phyloP scores from a whole-genome alignment of 2,113 vertebrate genomes.

The Callaeas wilsoni region DNA sequence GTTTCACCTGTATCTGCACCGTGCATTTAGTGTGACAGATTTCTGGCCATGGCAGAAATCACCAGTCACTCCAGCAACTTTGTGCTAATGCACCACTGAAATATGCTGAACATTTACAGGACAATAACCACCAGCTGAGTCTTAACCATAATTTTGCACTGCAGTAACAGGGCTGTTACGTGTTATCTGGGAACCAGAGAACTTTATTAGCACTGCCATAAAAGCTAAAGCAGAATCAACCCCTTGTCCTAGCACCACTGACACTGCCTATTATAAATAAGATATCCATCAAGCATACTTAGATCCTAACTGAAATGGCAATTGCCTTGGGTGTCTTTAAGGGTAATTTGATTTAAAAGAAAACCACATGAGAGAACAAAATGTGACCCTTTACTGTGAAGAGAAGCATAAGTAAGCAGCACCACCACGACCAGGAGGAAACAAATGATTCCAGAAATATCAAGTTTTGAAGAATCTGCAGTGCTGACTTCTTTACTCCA shows the following conservation, averaged over 20 bases:
- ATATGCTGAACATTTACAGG: not conserved
- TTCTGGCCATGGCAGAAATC: not conserved
- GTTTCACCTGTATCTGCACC: not conserved
- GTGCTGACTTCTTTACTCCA: not conserved
- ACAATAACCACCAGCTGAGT: constrained; percentile 1
- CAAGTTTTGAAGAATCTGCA: not conserved
- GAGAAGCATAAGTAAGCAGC: constrained; percentile 7
- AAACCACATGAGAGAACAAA: not conserved
- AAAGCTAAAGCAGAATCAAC: constrained; percentile 56
- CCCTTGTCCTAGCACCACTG: constrained; percentile 40
- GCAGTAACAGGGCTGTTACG: not conserved
- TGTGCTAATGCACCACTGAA: not conserved
- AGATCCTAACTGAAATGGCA: not conserved
- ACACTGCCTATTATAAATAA: constrained; percentile 24
- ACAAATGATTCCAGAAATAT: not conserved
- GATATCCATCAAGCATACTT: constrained; percentile 34
- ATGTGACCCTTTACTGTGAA: not conserved
- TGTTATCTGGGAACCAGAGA: constrained; percentile 7
- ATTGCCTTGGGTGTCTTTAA: not conserved
- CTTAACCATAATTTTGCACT: not conserved
- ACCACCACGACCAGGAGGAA: not conserved
- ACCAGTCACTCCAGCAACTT: not conserved
- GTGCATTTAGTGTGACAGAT: not conserved
- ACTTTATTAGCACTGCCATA: constrained; percentile 52
- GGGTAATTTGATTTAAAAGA: not conserved